Base-by-base conservation (phyloP, 2,888 invertebrate genomes). In the Drepana falcataria region DNA sequence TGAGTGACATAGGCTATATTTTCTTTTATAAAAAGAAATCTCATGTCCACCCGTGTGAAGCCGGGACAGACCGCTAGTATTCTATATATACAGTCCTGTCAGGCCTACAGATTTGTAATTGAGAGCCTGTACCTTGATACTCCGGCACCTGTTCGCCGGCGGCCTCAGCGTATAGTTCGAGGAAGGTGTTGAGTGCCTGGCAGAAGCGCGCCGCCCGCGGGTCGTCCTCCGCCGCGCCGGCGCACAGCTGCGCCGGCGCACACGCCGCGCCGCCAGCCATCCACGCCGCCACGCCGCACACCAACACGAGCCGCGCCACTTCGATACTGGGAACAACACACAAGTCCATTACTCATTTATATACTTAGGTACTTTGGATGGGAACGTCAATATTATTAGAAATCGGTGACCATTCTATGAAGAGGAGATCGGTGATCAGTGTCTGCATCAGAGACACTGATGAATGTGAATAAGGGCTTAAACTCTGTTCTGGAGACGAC, bases 161-260 rank as follows among this genome's bases (percentile, higher is more conserved):
- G 62, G 94, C 94, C 81, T 94, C 93, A 4, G 93, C 93, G 54
- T 92, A 93, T 52, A 94, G 91, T 66, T 94, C 93, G 51, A 93
- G 91, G 84, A 94, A 92, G 64, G 93, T 94, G 70, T 93, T 92
- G n/a, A 94, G 91, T 4, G 93, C 93, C 64, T 92, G 92, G 73
- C 94, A 94, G 79, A 94, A 93, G 63, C 93, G 90, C 51, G 94
- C 92, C 67, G 93, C 92, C 35, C 93, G 91, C 1, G 94, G 93
- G 68, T 94, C 92, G 67, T 93, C 93, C 58, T 93, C 93, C 1
- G 91, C 85, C 0, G 91, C 92, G 77, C 93, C 85, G 37, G 92
- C 91, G 83, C 94, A 94, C 60, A 93, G 92, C 79, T 91, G 89
- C 56, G 91, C 88, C 49, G 87, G 84, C 66, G 92, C 89, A 0